These are phyloP conservation scores for Megathymus violae DNA, from an alignment of 1,140 invertebrate species.

Conservation along the genomic window DNA sequence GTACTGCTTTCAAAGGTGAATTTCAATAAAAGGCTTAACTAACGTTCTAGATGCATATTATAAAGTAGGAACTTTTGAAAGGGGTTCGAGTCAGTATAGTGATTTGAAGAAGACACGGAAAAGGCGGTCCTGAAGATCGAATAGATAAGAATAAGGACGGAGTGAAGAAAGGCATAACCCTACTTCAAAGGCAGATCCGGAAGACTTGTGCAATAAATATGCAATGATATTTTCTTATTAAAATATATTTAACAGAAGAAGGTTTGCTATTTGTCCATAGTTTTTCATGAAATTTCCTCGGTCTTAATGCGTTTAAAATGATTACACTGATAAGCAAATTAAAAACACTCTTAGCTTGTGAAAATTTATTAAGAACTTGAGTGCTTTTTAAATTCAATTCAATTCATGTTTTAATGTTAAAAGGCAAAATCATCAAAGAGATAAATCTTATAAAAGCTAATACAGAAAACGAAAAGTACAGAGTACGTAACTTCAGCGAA, in stretches of 20 bases:
- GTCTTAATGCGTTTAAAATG: too few relatives aligned
- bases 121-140: conserved; percentile 71
- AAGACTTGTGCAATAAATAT: conserved; percentile 1
- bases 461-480: too few relatives aligned
- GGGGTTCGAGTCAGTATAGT: conserved; percentile 69
- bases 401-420: too few relatives aligned
- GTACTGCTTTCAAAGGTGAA: conserved; percentile 68
- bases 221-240: conserved; percentile 2
- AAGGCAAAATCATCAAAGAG: too few relatives aligned
- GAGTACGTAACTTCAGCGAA: too few relatives aligned
- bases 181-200: conserved; percentile 1
- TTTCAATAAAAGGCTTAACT: conserved; percentile 68
- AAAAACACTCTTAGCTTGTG: too few relatives aligned
- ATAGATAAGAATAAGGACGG: conserved; percentile 73
- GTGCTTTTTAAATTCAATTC: too few relatives aligned
- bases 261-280: too few relatives aligned
- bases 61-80: conserved; percentile 69
- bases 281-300: too few relatives aligned
- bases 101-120: conserved; percentile 72
- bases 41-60: conserved; percentile 62
- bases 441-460: too few relatives aligned
- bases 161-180: conserved; percentile 34
- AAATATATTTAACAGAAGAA: not conserved
- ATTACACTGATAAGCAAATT: too few relatives aligned
- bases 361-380: too few relatives aligned